A percentile compares a stretch with the other conserved stretches of the same genome.
These are phyloP conservation scores for Cinclus mexicanus DNA, from an alignment of 2,113 vertebrate species.

Conservation along the genomic window DNA sequence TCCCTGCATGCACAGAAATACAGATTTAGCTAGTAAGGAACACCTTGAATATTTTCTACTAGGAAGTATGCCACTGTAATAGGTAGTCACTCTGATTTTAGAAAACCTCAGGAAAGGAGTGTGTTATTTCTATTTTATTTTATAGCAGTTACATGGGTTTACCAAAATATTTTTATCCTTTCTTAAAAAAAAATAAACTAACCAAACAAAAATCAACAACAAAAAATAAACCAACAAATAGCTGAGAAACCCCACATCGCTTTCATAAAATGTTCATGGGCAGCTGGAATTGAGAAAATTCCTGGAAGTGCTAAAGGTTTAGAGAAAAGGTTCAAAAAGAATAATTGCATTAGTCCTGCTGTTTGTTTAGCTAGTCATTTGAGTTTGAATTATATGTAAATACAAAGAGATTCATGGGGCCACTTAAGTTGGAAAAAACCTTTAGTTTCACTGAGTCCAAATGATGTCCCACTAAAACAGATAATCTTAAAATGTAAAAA, in stretches of 20 bases:
- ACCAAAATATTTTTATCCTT: background rate
- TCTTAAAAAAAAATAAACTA: background rate
- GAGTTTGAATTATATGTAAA: background rate
- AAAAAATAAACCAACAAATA: background rate
- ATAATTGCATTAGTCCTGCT: background rate
- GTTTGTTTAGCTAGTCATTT: background rate
- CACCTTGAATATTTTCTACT: background rate
- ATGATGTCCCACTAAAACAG: background rate
- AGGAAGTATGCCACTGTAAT: background rate
- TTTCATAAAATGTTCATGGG: background rate
- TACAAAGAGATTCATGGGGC: background rate
- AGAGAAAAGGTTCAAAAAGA: background rate
- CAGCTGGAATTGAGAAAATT: background rate
- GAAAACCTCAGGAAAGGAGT: background rate
- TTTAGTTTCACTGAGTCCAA: background rate
- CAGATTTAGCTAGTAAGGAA: background rate
- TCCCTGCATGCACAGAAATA: background rate
- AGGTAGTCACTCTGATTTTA: background rate
- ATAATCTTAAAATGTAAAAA: background rate
- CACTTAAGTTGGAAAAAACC: background rate
- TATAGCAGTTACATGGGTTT: background rate
- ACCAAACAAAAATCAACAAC: no score
- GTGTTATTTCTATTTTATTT: background rate
- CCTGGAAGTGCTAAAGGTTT: background rate
- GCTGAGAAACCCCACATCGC: accelerated